These are phyloP conservation scores for Silurus asotus DNA, from an alignment of 2,113 vertebrate species.

Conservation along the genomic window DNA sequence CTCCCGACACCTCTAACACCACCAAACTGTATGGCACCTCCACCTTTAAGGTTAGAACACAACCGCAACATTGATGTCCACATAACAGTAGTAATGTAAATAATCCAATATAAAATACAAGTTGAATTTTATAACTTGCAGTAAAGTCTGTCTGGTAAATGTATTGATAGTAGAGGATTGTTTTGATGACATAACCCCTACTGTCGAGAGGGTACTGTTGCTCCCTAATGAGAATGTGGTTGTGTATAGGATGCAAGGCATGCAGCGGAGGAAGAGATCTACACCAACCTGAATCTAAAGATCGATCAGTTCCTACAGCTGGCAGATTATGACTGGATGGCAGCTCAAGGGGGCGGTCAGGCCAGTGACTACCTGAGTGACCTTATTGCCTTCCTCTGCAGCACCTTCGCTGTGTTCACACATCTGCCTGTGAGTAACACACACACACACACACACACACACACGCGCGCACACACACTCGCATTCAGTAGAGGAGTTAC, in stretches of 20 bases:
- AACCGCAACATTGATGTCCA: not conserved
- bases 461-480: conserved; percentile 5
- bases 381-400: conserved; percentile 91
- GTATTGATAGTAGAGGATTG: not conserved
- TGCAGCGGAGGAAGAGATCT: conserved; percentile 96
- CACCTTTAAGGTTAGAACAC: conserved; percentile 85
- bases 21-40: conserved; percentile 94
- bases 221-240: not conserved
- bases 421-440: conserved; percentile 88
- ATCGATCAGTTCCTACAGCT: conserved; percentile 98
- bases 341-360: conserved; percentile 69
- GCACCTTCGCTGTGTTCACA: conserved; percentile 95
- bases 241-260: conserved; percentile 88
- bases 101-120: not conserved
- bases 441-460: not conserved
- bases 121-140: not conserved
- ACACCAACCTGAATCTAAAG: conserved; percentile 95
- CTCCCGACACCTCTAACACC: conserved; percentile 86
- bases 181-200: not conserved
- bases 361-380: conserved; percentile 92
- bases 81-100: not conserved
- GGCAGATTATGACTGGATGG: conserved; percentile 93
- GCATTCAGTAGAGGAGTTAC: not conserved
- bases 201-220: not conserved
- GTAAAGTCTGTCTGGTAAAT: not conserved